These are phyloP conservation scores for Alloplasta piceator DNA, from an alignment of 2,888 invertebrate genomes.

Conservation along the genomic window DNA sequence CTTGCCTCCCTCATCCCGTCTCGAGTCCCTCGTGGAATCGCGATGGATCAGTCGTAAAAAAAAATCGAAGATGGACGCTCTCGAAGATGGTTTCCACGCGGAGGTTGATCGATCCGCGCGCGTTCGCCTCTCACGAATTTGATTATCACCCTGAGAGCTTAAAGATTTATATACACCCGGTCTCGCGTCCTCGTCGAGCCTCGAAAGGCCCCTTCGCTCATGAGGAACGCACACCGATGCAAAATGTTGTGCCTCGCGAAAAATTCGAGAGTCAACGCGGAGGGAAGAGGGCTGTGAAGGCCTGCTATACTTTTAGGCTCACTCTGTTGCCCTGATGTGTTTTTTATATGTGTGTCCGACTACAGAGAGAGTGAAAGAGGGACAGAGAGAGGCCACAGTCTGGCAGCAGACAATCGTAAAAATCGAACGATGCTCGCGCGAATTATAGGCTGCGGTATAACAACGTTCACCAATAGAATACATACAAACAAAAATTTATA, in stretches of 20 bases:
- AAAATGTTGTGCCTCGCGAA: constrained; percentile 21
- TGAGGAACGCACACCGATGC: constrained; percentile 16
- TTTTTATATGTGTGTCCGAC: constrained; percentile 23
- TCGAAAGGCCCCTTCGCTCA: constrained; percentile 3
- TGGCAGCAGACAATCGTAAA: constrained; percentile 83
- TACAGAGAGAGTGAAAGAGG: not conserved
- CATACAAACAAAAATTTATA: constrained; percentile 25
- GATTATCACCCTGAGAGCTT: constrained; percentile 70
- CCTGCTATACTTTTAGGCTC: constrained; percentile 61
- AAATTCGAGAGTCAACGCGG: constrained; percentile 13
- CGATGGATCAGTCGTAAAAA: constrained; percentile 45
- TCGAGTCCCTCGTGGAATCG: not conserved
- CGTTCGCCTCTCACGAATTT: constrained; percentile 67
- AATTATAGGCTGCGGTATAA: constrained; percentile 81
- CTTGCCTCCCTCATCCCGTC: not conserved
- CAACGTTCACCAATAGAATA: constrained; percentile 60
- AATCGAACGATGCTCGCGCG: constrained; percentile 81
- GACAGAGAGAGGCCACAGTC: constrained; percentile 68
- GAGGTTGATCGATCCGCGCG: constrained; percentile 49
- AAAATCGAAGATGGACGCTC: not conserved
- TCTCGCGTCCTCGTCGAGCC: constrained; percentile 13
- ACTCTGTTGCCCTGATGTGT: constrained; percentile 33
- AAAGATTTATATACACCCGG: constrained; percentile 68
- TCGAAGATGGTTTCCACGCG: constrained; percentile 23
- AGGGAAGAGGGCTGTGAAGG: constrained; percentile 1